phyloP scores from a whole-genome alignment of 2,797 vertebrate genomes.

The Rhodeus uyekii region DNA sequence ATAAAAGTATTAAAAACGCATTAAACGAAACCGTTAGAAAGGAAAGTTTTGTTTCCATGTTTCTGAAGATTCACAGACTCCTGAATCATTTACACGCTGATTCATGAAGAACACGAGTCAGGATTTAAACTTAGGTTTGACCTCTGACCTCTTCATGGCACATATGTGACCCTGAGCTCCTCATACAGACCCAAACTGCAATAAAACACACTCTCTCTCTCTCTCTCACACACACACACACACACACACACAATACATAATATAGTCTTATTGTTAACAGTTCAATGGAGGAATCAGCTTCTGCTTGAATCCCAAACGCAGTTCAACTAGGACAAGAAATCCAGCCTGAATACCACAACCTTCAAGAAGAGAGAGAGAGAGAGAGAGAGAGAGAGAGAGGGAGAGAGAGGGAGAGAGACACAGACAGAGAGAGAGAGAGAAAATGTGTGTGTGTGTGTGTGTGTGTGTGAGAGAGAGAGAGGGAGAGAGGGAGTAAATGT shows the following conservation, averaged over 20 bases:
- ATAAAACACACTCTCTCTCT: background rate
- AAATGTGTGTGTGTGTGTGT: background rate
- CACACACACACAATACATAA: background rate
- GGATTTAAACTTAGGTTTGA: constrained; percentile 14
- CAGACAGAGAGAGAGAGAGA: too few species aligned
- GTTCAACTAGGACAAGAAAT: constrained; percentile 29
- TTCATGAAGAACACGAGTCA: background rate
- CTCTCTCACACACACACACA: background rate
- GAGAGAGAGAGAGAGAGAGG: too few species aligned
- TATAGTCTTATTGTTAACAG: background rate
- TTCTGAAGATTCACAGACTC: background rate
- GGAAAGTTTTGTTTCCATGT: too few species aligned
- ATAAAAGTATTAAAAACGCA: too few species aligned
- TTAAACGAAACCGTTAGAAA: too few species aligned
- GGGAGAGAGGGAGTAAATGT: background rate
- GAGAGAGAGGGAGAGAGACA: too few species aligned
- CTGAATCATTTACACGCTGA: background rate
- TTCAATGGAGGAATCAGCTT: background rate
- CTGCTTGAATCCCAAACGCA: background rate
- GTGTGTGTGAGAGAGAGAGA: background rate
- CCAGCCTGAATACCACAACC: constrained; percentile 17
- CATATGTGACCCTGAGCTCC: constrained; percentile 2
- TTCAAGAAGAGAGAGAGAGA: background rate
- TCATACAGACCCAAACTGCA: background rate
- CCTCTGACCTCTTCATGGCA: constrained; percentile 10